Evolutionary conservation across 2,113 vertebrate genomes (phyloP).

Genomic region (Centropus bengalensis): DNA sequence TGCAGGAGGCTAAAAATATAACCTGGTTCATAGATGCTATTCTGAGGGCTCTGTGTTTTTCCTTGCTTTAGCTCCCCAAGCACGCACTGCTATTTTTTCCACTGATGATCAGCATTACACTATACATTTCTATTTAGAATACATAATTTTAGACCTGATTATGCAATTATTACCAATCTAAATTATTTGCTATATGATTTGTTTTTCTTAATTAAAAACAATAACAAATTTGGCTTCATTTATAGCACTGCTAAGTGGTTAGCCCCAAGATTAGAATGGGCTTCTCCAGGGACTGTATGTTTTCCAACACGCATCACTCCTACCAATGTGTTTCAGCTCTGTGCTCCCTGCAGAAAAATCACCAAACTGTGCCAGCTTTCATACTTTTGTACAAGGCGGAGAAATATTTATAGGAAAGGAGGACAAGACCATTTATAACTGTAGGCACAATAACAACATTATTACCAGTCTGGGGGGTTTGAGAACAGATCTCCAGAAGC

Average conservation of each 20-base stretch:
- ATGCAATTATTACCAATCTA: not conserved
- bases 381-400: not conserved
- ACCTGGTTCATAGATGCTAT: not conserved
- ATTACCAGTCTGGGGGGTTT: not conserved
- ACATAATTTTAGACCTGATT: not conserved
- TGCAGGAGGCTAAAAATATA: constrained; percentile 1
- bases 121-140: not conserved
- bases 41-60: not conserved
- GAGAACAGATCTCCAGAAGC: not conserved
- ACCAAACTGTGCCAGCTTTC: not conserved
- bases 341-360: not conserved
- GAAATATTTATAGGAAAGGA: not conserved
- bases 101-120: not conserved
- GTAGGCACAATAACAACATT: not conserved
- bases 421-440: not conserved
- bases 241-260: not conserved
- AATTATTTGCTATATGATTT: not conserved
- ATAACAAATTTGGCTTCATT: not conserved
- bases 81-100: constrained; percentile 15
- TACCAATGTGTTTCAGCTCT: not conserved
- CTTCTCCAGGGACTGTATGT: not conserved
- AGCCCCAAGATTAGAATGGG: not conserved
- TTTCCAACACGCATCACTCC: not conserved
- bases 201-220: not conserved
- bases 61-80: not conserved